Percentiles rank a stretch among this genome's conserved stretches.
phyloP scores from a whole-genome alignment of 2,797 vertebrate genomes.

The Malurus leucopterus region DNA sequence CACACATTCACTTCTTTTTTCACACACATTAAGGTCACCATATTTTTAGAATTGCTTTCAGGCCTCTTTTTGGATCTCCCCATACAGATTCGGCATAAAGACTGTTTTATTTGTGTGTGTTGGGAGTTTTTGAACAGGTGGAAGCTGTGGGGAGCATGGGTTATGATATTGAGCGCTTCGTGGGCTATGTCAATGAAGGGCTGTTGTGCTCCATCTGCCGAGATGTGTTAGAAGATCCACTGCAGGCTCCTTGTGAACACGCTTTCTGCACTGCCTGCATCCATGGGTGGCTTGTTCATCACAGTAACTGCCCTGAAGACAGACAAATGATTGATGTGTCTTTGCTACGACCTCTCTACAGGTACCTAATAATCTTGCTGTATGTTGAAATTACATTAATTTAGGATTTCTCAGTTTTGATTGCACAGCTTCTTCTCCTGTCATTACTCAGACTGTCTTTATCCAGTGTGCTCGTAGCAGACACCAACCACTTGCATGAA shows the following conservation, averaged over 20 bases:
- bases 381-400: background rate
- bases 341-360: conserved; percentile 82
- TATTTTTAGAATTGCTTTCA: background rate
- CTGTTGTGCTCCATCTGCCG: conserved; percentile 88
- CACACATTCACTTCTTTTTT: background rate
- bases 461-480: background rate
- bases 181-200: conserved; percentile 89
- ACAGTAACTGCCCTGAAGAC: conserved; percentile 88
- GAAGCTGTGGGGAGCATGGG: conserved; percentile 76
- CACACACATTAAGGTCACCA: fast-evolving
- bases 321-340: conserved; percentile 78
- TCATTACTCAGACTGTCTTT: background rate
- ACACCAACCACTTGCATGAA: background rate
- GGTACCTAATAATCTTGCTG: conserved; percentile 58
- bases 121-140: background rate
- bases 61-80: background rate
- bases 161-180: conserved; percentile 87
- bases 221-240: conserved; percentile 83
- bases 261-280: conserved; percentile 88
- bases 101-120: background rate
- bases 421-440: background rate
- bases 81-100: background rate
- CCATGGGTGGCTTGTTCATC: conserved; percentile 85
- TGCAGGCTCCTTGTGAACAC: conserved; percentile 91
- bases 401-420: background rate